Conservation (phyloP, 2,113 vertebrate genomes). For the Amia ocellicauda region DNA sequence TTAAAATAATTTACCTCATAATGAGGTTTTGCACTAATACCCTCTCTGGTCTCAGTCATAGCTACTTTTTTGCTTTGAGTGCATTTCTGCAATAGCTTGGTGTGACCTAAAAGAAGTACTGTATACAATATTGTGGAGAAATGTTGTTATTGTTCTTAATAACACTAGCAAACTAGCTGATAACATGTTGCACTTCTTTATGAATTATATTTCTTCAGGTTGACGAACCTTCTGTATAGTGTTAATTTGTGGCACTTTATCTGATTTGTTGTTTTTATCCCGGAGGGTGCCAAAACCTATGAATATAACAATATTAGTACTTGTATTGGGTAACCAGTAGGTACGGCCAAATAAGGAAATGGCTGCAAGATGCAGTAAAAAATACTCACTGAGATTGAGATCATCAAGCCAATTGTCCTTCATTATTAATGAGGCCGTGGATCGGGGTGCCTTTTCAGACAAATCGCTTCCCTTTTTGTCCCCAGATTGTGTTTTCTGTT, state of each 20-base stretch:
- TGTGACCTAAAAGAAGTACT: constrained; percentile 22
- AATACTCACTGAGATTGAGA: background rate
- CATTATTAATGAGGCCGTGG: background rate
- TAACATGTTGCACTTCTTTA: constrained; percentile 15
- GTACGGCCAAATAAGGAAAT: background rate
- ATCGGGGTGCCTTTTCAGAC: constrained; percentile 4
- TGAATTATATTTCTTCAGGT: background rate
- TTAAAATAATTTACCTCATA: constrained; percentile 53
- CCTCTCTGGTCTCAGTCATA: constrained; percentile 52
- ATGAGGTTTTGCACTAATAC: constrained; percentile 64
- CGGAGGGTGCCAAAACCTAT: background rate
- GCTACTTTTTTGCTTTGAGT: constrained; percentile 42
- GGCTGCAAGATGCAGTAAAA: background rate
- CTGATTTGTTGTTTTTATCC: background rate
- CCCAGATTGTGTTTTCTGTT: background rate
- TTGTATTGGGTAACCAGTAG: background rate
- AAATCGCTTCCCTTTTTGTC: background rate
- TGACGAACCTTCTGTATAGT: background rate
- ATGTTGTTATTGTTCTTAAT: constrained; percentile 18
- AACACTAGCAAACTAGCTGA: constrained; percentile 18
- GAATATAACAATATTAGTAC: background rate
- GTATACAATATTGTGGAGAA: constrained; percentile 11
- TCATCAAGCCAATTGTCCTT: background rate
- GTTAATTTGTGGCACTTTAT: constrained; percentile 1
- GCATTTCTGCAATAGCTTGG: constrained; percentile 24